Percentiles rank a stretch among this genome's conserved stretches.
Conservation (phyloP, 1,140 invertebrate species). For the Zaprionus nigranus region DNA sequence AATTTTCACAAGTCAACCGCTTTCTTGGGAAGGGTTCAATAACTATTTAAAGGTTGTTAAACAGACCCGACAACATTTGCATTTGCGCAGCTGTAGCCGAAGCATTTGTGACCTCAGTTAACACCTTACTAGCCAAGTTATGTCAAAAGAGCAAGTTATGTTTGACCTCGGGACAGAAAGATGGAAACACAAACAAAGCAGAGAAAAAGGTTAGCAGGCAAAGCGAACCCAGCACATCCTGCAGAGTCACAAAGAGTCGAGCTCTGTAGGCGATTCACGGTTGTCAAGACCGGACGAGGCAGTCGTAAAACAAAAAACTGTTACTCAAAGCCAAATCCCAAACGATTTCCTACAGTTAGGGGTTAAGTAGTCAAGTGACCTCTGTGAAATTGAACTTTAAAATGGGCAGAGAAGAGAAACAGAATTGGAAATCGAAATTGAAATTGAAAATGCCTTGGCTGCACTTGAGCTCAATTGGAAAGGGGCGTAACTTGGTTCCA, state of each 20-base stretch:
- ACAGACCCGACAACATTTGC: not conserved
- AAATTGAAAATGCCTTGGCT: slow-evolving; percentile 61
- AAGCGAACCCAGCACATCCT: slow-evolving; percentile 44
- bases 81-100: slow-evolving; percentile 54
- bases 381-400: slow-evolving; percentile 61
- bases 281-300: slow-evolving; percentile 56
- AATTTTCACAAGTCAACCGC: not conserved
- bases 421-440: slow-evolving; percentile 9
- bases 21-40: not conserved
- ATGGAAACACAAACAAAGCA: slow-evolving; percentile 41
- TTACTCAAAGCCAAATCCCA: slow-evolving; percentile 12
- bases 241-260: slow-evolving; percentile 25
- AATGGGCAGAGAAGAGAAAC: slow-evolving; percentile 13
- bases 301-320: slow-evolving; percentile 48
- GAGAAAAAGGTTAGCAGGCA: slow-evolving; percentile 44
- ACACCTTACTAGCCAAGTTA: slow-evolving; percentile 47
- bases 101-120: slow-evolving; percentile 40
- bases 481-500: slow-evolving; percentile 23
- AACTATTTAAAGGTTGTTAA: not conserved
- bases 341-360: slow-evolving; percentile 6
- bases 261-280: slow-evolving; percentile 17
- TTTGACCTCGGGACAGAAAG: slow-evolving; percentile 33
- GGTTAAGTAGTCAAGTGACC: slow-evolving; percentile 74
- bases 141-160: slow-evolving; percentile 18
- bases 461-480: slow-evolving; percentile 78